Evolutionary conservation across 2,888 invertebrate species (phyloP).

Genomic region (Lymantria monacha): DNA sequence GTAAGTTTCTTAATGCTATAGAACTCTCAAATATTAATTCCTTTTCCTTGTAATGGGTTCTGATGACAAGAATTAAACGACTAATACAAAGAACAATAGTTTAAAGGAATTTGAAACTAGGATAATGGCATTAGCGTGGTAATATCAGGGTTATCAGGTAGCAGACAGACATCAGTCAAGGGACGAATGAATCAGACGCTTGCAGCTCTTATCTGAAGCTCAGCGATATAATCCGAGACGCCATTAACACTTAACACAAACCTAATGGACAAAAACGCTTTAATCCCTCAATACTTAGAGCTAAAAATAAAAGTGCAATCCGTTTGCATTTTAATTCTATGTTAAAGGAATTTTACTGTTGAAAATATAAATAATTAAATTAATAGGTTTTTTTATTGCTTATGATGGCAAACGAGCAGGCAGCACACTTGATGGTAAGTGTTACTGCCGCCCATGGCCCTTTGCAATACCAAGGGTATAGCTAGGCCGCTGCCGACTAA

Average conservation of each 20-base stretch:
- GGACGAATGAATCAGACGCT: conserved; percentile 59
- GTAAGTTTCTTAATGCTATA: too few relatives aligned
- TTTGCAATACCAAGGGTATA: too few relatives aligned
- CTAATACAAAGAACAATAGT: too few relatives aligned
- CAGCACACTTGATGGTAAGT: too few relatives aligned
- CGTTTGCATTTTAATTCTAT: neutral
- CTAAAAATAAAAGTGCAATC: conserved; percentile 39
- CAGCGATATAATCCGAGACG: conserved; percentile 68
- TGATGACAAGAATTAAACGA: neutral
- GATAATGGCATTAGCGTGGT: conserved; percentile 34
- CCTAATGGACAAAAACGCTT: conserved; percentile 77
- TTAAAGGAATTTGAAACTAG: conserved; percentile 35
- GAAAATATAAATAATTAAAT: too few relatives aligned
- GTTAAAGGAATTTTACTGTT: neutral
- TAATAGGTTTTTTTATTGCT: too few relatives aligned
- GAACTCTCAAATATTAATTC: too few relatives aligned
- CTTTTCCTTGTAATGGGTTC: neutral
- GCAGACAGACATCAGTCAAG: conserved; percentile 65
- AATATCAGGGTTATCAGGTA: conserved; percentile 58
- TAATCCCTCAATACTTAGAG: conserved; percentile 68
- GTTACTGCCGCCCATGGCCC: too few relatives aligned
- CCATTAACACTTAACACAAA: conserved; percentile 75
- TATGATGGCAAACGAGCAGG: too few relatives aligned
- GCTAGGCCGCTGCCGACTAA: too few relatives aligned
- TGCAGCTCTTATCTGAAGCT: conserved; percentile 54